Evolutionary conservation across 2,113 vertebrate genomes (phyloP), one percentile per base, ranked within the genome.

Genomic region (Mus spicilegus): DNA sequence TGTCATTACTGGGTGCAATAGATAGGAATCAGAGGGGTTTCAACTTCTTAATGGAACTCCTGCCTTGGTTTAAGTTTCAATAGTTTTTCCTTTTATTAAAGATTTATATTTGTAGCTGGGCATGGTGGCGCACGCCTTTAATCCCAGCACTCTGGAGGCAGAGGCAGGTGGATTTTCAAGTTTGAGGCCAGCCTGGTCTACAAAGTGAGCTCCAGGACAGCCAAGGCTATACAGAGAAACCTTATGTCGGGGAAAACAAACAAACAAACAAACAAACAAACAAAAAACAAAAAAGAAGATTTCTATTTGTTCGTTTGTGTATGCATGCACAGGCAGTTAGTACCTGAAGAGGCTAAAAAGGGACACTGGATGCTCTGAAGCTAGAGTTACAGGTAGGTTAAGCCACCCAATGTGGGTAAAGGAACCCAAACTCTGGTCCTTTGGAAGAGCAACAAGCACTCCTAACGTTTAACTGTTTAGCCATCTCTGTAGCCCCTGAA

Each of bases 31-130:
- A 87, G 42, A 95, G 42, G 95, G 84, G 96, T 92, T 96, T 84
- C 94, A 90, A n/a, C 36, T 72, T 72, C 36, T n/a, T 84, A 93
- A 95, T 28, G 65, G 87, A 97, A 75, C 65, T 58, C 92, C 16
- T 1, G 1, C 24, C 58, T 77, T 87, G 90, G 92, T 92, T 96
- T 97, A 93, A 17, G 54, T 63, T 96, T 19, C 86, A 97, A 90
- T 92, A 97, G 94, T 70, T 70, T 49, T 85, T 49, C 22, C 13
- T 81, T 39, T 63, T 9, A 28, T 85, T 42, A 5, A 65, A 65
- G n/a, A 65, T 30, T 28, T 63, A 39, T 61, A 11, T 30, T 19
- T 65, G 20, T 65, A 42, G 42, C 42, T 42, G 42, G 42, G 42
- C 42, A 42, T 42, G 42, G 42, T 42, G 42, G 42, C 42, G 42